Conservation (phyloP, 2,797 vertebrate species). For the Rachycentron canadum region DNA sequence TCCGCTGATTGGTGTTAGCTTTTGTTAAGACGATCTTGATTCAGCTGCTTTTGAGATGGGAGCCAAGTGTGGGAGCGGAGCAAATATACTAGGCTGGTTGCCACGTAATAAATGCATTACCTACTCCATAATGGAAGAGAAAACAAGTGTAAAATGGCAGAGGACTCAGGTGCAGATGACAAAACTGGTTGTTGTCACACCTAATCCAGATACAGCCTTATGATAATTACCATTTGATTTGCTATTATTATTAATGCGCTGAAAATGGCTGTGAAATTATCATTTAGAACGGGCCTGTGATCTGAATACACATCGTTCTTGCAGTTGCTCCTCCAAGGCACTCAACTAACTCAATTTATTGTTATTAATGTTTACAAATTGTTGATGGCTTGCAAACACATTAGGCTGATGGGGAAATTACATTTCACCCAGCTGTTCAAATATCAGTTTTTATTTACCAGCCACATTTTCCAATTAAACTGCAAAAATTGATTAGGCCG, state of each 20-base stretch:
- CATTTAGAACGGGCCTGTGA: slow-evolving; percentile 79
- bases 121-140: slow-evolving; percentile 53
- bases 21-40: slow-evolving; percentile 12
- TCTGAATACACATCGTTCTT: slow-evolving; percentile 71
- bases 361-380: slow-evolving; percentile 87
- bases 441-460: slow-evolving; percentile 83
- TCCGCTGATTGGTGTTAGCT: slow-evolving; percentile 25
- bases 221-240: slow-evolving; percentile 82
- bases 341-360: slow-evolving; percentile 85
- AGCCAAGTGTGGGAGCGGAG: slow-evolving; percentile 28
- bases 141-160: slow-evolving; percentile 62
- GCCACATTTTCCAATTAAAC: slow-evolving; percentile 80
- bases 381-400: slow-evolving; percentile 82
- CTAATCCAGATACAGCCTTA: slow-evolving; percentile 73
- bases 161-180: slow-evolving; percentile 72
- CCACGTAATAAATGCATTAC: slow-evolving; percentile 54
- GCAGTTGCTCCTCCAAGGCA: slow-evolving; percentile 73
- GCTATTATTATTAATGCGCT: slow-evolving; percentile 81
- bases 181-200: slow-evolving; percentile 70
- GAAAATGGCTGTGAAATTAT: slow-evolving; percentile 84
- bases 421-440: slow-evolving; percentile 82
- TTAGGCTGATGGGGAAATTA: slow-evolving; percentile 85
- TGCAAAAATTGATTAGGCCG: slow-evolving; percentile 77
- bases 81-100: slow-evolving; percentile 42
- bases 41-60: slow-evolving; percentile 23